phyloP scores from a whole-genome alignment of 1,140 invertebrate species.

The Heliconius hewitsoni region DNA sequence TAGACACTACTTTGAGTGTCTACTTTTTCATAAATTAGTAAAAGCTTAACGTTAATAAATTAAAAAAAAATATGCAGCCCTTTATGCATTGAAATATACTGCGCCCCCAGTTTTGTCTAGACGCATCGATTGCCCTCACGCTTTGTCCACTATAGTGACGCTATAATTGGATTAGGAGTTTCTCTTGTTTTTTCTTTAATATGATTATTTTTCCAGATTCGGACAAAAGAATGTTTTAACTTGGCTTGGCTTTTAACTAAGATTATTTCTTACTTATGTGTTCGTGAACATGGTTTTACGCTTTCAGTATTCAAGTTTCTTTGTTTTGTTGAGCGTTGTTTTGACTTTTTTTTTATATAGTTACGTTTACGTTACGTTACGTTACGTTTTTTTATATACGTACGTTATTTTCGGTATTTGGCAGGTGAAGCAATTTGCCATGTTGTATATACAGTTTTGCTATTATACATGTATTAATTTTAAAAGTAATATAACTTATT shows the following conservation, averaged over 20 bases:
- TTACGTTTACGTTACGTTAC: no score
- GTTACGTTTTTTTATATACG: no score
- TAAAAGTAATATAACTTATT: no score
- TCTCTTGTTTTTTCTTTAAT: conserved; percentile 24
- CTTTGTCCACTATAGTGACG: conserved; percentile 34
- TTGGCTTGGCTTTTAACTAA: neutral
- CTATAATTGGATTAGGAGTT: conserved; percentile 37
- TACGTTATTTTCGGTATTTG: no score
- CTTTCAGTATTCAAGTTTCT: no score
- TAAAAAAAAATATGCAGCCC: conserved; percentile 15
- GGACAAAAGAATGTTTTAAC: neutral
- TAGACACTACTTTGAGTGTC: no score
- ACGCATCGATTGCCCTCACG: conserved; percentile 68
- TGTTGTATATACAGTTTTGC: no score
- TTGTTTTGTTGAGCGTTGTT: no score
- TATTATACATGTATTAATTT: no score
- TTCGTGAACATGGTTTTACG: neutral
- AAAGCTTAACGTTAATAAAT: neutral
- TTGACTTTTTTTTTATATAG: no score
- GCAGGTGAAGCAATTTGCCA: no score
- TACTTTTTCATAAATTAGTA: no score
- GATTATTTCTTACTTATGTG: neutral
- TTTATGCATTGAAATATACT: conserved; percentile 19
- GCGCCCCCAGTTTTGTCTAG: conserved; percentile 58
- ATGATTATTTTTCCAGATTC: neutral